A percentile compares a stretch with the other conserved stretches of the same genome.
These are phyloP conservation scores for Stictonetta naevosa DNA, from an alignment of 2,113 vertebrate genomes.

Conservation along the genomic window DNA sequence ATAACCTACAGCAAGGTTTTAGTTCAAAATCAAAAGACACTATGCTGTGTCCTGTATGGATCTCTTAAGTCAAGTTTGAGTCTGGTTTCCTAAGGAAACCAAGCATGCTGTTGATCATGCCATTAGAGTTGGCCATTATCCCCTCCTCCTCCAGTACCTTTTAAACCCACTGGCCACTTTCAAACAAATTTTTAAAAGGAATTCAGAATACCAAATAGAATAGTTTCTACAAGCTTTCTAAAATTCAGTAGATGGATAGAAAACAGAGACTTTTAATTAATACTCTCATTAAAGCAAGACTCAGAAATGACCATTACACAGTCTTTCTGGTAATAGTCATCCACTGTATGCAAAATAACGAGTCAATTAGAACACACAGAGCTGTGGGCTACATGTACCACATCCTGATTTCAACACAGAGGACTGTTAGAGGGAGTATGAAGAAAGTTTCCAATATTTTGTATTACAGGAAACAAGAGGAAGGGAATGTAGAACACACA, in stretches of 20 bases:
- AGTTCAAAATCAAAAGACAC: background rate
- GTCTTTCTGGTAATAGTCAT: background rate
- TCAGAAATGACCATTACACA: background rate
- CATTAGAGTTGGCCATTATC: background rate
- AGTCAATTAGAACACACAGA: background rate
- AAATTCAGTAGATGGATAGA: background rate
- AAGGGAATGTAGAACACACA: background rate
- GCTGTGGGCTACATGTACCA: background rate
- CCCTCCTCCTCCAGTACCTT: background rate
- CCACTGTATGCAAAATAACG: background rate
- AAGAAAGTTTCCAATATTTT: background rate
- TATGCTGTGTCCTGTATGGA: background rate
- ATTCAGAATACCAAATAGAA: background rate
- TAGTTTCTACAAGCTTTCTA: background rate
- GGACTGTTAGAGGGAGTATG: background rate
- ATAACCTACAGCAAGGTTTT: background rate
- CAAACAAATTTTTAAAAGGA: background rate
- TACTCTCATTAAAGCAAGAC: background rate
- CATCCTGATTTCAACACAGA: background rate
- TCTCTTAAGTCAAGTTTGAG: background rate
- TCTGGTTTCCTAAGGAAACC: background rate
- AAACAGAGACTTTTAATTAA: background rate
- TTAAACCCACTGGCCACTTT: background rate
- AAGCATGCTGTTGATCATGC: background rate
- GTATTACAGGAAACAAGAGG: fast-evolving